These are phyloP conservation scores for Uloborus diversus DNA, from an alignment of 1,140 invertebrate genomes.

Conservation along the genomic window DNA sequence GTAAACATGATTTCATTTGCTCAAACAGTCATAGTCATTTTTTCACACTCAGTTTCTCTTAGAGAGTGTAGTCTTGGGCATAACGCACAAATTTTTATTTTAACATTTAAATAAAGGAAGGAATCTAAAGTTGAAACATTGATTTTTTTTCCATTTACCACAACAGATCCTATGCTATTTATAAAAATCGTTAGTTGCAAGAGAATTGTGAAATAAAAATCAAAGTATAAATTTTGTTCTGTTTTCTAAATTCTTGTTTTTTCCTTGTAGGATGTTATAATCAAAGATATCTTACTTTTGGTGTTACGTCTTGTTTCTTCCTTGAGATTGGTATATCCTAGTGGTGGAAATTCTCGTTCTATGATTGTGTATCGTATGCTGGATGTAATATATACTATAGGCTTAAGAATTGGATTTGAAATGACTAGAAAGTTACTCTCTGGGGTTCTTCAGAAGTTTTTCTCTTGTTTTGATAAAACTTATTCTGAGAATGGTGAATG, in stretches of 20 bases:
- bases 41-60: no score
- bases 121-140: no score
- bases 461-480: constrained; percentile 86
- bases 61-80: no score
- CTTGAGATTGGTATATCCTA: constrained; percentile 79
- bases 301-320: constrained; percentile 71
- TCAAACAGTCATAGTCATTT: no score
- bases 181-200: no score
- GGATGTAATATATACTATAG: constrained; percentile 80
- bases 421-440: constrained; percentile 83
- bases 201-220: no score
- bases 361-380: constrained; percentile 81
- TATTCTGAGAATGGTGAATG: constrained; percentile 65
- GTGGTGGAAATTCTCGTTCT: constrained; percentile 76
- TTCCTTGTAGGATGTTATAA: constrained; percentile 72
- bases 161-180: no score
- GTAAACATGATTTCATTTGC: no score
- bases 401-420: constrained; percentile 81
- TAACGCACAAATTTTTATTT: no score
- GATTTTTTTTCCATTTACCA: no score
- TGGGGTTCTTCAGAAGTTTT: constrained; percentile 77
- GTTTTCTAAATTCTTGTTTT: constrained; percentile 50
- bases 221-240: no score
- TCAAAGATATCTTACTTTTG: constrained; percentile 81
- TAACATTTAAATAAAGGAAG: no score